Base-by-base conservation (phyloP, 2,888 invertebrate genomes). In the Acrocera orbiculus region DNA sequence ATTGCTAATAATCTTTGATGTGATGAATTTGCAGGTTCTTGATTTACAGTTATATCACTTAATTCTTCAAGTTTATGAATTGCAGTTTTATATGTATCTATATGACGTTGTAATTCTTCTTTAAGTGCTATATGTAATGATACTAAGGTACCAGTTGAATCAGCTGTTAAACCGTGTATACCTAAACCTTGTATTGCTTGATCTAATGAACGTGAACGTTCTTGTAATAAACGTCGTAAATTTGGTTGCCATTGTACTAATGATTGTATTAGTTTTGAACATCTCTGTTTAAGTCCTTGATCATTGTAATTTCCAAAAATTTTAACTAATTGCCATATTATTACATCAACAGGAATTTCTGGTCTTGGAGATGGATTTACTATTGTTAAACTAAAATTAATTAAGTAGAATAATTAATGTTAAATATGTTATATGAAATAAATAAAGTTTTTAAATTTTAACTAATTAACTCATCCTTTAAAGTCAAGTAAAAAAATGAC, bases 1-100 rank as follows among this genome's bases (percentile, higher is more conserved):
- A 89, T 67, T 31, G 85, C 81, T 42, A 92, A 63, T 29, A 89
- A 73, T 16, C 90, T 67, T 58, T 90, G 90, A 63, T 92, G 90
- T 26, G 86, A 86, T 1, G 86, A 80, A 23, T 79, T 75, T 1
- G 82, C 80, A 15, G 85, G 85, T 40, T 79, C 78, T 45, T 73
- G 74, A 47, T 67, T 70, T 23, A 69, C 56, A 15, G 69, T 69
- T 29, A 67, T 62, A 46, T 62, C 60, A 45, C 66, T 65, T 27
- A 78, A 56, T 52, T 79, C 78, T 41, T 90, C 87, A 47, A 90
- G 63, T 56, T 85, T 85, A 52, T 82, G 82, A 39, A 89, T 63
- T 10, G 89, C 89, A 45, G 72, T 73, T 56, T 86, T 86, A 63
- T 86, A 87, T 27, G 82, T 79, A 35, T 83, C 82, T 24, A 85